Evolutionary conservation across 2,113 vertebrate species (phyloP).

Genomic region (Misgurnus anguillicaudatus): DNA sequence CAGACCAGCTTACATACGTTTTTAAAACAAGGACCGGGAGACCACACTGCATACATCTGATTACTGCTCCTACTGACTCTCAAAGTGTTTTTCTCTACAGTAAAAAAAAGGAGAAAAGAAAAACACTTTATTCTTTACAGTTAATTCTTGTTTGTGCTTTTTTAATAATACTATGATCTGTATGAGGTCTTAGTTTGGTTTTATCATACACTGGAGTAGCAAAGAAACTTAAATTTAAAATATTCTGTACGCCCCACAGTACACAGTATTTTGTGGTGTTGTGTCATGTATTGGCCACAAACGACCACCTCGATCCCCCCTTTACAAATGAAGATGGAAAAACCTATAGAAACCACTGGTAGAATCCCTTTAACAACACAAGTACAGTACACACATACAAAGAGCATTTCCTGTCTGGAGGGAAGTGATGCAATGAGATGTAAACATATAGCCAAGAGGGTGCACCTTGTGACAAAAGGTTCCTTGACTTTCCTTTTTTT

Average conservation of each 20-base stretch:
- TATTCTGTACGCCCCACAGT: conserved; percentile 82
- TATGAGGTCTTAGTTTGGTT: conserved; percentile 99
- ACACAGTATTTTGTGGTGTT: conserved; percentile 87
- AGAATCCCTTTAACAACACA: conserved; percentile 99
- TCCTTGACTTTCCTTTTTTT: conserved; percentile 47
- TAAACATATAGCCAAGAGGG: conserved; percentile 89
- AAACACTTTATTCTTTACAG: conserved; percentile 67
- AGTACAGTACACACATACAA: conserved; percentile 90
- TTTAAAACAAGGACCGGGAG: conserved; percentile 73
- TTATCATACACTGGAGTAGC: conserved; percentile 98
- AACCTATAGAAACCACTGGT: conserved; percentile 88
- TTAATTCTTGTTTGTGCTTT: conserved; percentile 97
- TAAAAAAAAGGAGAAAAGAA: conserved; percentile 67
- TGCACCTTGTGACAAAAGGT: conserved; percentile 85
- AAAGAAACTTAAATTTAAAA: conserved; percentile 88
- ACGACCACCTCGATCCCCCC: conserved; percentile 47
- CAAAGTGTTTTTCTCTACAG: conserved; percentile 67
- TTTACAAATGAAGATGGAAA: conserved; percentile 59
- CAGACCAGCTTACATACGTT: conserved; percentile 62
- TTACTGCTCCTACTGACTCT: conserved; percentile 71
- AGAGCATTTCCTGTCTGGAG: conserved; percentile 83
- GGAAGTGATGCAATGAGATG: conserved; percentile 86
- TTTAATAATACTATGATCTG: conserved; percentile 98
- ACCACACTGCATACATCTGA: conserved; percentile 66
- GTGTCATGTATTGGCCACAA: conserved; percentile 47